Percentiles rank a stretch among this genome's conserved stretches.
phyloP scores from a whole-genome alignment of 2,113 vertebrate genomes.

The Pholis gunnellus region DNA sequence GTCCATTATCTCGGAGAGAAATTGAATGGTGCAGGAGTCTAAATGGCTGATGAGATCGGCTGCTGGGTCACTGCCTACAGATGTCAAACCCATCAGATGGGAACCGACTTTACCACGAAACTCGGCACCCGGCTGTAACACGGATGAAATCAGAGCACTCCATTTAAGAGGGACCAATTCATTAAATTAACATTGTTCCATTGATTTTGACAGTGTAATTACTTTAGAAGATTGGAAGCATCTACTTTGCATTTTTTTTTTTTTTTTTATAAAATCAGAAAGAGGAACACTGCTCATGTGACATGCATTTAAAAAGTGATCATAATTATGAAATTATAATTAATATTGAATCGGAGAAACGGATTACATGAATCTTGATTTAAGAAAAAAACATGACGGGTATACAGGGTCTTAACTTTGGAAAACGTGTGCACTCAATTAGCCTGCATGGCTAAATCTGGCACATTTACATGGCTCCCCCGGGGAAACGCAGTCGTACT shows the following conservation, averaged over 20 bases:
- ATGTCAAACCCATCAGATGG: constrained; percentile 35
- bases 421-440: background rate
- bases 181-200: constrained; percentile 28
- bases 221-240: background rate
- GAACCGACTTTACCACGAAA: constrained; percentile 11
- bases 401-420: background rate
- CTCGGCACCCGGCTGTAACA: background rate
- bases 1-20: background rate
- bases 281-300: background rate
- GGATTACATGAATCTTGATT: background rate
- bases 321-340: background rate
- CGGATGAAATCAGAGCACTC: constrained; percentile 8
- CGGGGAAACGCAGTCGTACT: background rate
- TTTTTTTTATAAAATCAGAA: background rate
- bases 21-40: background rate
- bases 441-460: background rate
- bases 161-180: constrained; percentile 17
- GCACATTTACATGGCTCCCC: background rate
- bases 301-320: background rate
- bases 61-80: constrained; percentile 36
- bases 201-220: constrained; percentile 32
- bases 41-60: constrained; percentile 18
- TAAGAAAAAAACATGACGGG: background rate
- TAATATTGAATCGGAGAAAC: background rate
- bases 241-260: background rate